Percentiles rank a stretch among this genome's conserved stretches.
Conservation (phyloP, 1,140 invertebrate genomes). For the Ceratosolen fusciceps region DNA sequence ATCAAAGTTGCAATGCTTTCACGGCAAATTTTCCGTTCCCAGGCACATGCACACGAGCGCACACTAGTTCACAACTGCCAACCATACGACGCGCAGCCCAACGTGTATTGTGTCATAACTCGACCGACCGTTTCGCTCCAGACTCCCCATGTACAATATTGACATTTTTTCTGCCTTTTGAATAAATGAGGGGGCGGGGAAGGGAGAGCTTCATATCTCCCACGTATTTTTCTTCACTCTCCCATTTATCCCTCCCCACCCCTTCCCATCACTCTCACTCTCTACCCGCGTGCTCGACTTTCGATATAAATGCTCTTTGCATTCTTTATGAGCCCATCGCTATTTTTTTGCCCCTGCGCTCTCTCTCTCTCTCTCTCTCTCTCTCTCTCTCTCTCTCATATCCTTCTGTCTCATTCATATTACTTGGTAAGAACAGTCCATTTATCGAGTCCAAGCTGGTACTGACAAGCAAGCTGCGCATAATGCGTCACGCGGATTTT, state of each 20-base stretch:
- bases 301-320: background rate
- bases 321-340: background rate
- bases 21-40: background rate
- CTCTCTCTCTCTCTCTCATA: background rate
- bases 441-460: constrained; percentile 9
- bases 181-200: background rate
- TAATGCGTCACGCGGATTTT: constrained; percentile 4
- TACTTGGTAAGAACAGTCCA: background rate
- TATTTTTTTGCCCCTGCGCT: background rate
- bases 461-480: background rate
- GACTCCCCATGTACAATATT: background rate
- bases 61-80: background rate
- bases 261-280: background rate
- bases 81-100: background rate
- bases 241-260: background rate
- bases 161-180: background rate
- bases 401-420: background rate
- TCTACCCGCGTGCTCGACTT: background rate
- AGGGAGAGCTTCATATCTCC: background rate
- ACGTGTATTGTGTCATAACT: background rate
- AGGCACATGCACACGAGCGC: no score
- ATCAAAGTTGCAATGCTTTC: constrained; percentile 23
- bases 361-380: background rate
- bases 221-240: background rate
- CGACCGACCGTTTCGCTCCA: background rate